Evolutionary conservation across 2,797 vertebrate genomes (phyloP).

Genomic region (Balearica regulorum): DNA sequence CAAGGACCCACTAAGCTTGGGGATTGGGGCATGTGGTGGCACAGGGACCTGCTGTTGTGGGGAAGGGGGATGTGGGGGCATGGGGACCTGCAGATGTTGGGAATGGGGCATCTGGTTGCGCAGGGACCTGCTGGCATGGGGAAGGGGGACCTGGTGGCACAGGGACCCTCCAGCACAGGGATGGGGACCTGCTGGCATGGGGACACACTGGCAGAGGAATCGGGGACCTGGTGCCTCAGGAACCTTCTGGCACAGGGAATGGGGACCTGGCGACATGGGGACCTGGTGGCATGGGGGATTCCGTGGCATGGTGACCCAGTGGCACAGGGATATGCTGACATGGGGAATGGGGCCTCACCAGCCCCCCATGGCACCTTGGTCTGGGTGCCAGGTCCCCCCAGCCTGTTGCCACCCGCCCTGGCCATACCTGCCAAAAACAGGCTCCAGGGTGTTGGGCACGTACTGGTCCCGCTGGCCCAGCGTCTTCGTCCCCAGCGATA

Average conservation of each 20-base stretch:
- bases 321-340: not conserved
- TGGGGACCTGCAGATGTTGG: fast-evolving
- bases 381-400: not conserved
- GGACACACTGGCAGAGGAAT: too few relatives aligned
- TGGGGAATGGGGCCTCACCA: not conserved
- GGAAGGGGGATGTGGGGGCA: not conserved
- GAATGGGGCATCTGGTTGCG: not conserved
- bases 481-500: slow-evolving; percentile 62
- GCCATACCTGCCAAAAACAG: slow-evolving; percentile 72
- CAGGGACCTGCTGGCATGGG: not conserved
- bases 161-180: fast-evolving
- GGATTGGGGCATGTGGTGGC: not conserved
- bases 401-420: not conserved
- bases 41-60: fast-evolving
- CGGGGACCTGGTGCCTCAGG: too few relatives aligned
- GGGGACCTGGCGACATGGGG: too few relatives aligned
- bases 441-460: slow-evolving; percentile 74
- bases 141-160: not conserved
- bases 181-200: not conserved
- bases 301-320: not conserved
- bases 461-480: slow-evolving; percentile 64
- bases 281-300: too few relatives aligned
- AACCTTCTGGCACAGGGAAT: not conserved
- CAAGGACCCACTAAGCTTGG: not conserved
- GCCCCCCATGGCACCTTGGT: fast-evolving